These are phyloP conservation scores for Leptura quadrifasciata DNA, from an alignment of 2,888 invertebrate species.

Conservation along the genomic window DNA sequence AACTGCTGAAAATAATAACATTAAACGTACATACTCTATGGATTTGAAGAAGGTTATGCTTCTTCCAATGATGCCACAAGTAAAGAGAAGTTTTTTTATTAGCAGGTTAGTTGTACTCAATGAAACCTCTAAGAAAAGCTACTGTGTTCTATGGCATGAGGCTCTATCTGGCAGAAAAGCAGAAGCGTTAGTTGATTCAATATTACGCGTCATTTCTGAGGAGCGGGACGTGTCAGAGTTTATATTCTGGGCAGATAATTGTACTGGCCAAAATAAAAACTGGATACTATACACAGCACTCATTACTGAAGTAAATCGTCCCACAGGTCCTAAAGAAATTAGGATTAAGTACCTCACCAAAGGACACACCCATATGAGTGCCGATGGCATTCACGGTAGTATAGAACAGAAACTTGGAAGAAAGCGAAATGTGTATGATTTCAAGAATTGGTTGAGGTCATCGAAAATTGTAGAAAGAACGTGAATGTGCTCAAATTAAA, in stretches of 20 bases:
- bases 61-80: slow-evolving; percentile 14
- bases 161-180: slow-evolving; percentile 20
- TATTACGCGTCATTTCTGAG: neutral
- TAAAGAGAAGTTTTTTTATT: slow-evolving; percentile 9
- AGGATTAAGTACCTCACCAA: slow-evolving; percentile 17
- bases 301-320: slow-evolving; percentile 1
- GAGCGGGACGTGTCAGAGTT: slow-evolving; percentile 15
- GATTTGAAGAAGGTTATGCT: slow-evolving; percentile 21
- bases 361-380: slow-evolving; percentile 18
- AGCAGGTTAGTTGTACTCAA: slow-evolving; percentile 21
- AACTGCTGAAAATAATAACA: neutral
- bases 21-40: slow-evolving; percentile 21
- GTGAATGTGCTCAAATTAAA: neutral
- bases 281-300: slow-evolving; percentile 15
- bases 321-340: slow-evolving; percentile 19
- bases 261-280: slow-evolving; percentile 37
- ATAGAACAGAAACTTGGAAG: slow-evolving; percentile 6
- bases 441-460: slow-evolving; percentile 10
- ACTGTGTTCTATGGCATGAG: slow-evolving; percentile 27
- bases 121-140: slow-evolving; percentile 11
- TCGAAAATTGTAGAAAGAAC: slow-evolving; percentile 10
- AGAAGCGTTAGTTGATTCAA: slow-evolving; percentile 19
- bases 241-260: slow-evolving; percentile 46
- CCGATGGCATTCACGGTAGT: slow-evolving; percentile 2
- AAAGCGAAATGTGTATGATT: neutral